These are phyloP conservation scores for Thamnophis elegans DNA, from an alignment of 2,797 vertebrate genomes.

Conservation along the genomic window DNA sequence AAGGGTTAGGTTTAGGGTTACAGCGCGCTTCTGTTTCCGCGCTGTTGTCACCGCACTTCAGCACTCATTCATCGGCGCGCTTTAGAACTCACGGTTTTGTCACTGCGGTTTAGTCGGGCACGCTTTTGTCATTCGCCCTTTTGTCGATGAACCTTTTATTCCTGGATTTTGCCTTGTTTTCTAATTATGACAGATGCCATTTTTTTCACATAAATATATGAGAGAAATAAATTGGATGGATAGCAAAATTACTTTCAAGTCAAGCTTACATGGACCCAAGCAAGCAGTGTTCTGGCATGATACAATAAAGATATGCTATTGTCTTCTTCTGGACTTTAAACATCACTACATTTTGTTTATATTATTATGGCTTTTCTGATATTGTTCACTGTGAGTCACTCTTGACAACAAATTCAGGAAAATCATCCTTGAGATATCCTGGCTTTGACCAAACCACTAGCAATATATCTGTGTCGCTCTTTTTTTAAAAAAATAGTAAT, in stretches of 20 bases:
- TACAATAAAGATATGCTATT: background rate
- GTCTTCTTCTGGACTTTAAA: conserved; percentile 8
- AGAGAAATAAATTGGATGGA: background rate
- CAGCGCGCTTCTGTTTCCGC: too few relatives aligned
- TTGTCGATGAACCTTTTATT: too few relatives aligned
- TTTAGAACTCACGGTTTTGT: too few relatives aligned
- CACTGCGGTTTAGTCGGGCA: too few relatives aligned
- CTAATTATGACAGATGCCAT: background rate
- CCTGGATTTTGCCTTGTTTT: background rate
- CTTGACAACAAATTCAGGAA: conserved; percentile 34
- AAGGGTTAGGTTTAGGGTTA: too few relatives aligned
- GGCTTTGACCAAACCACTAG: background rate
- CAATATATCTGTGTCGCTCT: too few relatives aligned
- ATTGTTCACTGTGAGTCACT: background rate
- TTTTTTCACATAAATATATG: background rate
- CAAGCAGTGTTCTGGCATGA: background rate
- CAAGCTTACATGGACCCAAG: background rate
- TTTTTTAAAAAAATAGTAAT: background rate
- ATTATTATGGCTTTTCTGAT: background rate
- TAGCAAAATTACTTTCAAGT: background rate
- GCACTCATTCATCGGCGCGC: too few relatives aligned
- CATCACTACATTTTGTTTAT: background rate
- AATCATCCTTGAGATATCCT: conserved; percentile 27
- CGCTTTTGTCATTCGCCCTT: too few relatives aligned
- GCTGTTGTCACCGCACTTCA: too few relatives aligned